phyloP scores from a whole-genome alignment of 2,888 invertebrate species.

The Chrysolina oricalcia region DNA sequence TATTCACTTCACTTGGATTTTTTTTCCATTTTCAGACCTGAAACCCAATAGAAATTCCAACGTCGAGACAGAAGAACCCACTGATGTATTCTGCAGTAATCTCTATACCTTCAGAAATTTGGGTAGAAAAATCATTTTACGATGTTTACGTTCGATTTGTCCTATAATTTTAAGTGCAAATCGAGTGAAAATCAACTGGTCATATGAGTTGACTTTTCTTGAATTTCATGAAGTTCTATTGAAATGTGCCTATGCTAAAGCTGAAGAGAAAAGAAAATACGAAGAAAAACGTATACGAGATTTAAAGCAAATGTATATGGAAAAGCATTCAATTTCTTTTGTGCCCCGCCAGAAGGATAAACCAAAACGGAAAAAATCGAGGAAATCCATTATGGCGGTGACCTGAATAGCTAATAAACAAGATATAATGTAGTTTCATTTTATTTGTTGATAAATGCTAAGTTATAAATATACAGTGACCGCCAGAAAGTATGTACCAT shows the following conservation, averaged over 20 bases:
- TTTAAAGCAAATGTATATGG: not conserved
- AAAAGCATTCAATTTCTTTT: not conserved
- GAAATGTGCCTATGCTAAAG: slow-evolving; percentile 65
- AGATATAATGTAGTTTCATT: not conserved
- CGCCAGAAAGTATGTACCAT: no score
- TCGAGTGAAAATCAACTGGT: slow-evolving; percentile 59
- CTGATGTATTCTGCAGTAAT: slow-evolving; percentile 50
- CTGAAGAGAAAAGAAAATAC: slow-evolving; percentile 37
- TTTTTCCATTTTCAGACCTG: not conserved
- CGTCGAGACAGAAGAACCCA: not conserved
- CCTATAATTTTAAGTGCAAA: slow-evolving; percentile 70
- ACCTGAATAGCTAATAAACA: not conserved
- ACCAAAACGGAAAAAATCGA: not conserved
- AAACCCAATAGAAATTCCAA: not conserved
- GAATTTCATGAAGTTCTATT: slow-evolving; percentile 78
- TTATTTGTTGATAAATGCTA: not conserved
- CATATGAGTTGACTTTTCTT: slow-evolving; percentile 74
- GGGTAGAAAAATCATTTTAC: slow-evolving; percentile 63
- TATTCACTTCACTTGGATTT: not conserved
- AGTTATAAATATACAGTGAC: no score
- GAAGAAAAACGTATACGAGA: slow-evolving; percentile 8
- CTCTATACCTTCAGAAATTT: slow-evolving; percentile 64
- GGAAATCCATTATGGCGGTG: not conserved
- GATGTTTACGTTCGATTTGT: slow-evolving; percentile 70
- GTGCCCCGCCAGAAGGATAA: not conserved